A percentile compares a stretch with the other conserved stretches of the same genome.
Evolutionary conservation across 2,113 vertebrate genomes (phyloP).

Genomic region (Cygnus buccinator): DNA sequence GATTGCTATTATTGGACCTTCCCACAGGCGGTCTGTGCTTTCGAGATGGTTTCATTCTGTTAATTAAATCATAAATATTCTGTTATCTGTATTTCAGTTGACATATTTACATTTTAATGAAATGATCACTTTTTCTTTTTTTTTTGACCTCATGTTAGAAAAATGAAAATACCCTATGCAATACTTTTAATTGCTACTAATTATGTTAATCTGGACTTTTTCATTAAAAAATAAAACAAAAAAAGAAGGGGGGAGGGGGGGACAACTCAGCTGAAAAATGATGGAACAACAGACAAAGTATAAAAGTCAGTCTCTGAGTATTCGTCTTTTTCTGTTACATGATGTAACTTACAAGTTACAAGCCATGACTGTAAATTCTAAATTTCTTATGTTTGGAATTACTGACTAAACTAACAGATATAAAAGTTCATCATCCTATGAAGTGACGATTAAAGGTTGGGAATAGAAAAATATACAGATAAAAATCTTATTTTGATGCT

Average conservation of each 20-base stretch:
- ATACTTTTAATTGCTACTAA: slow-evolving; percentile 21
- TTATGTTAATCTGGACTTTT: background rate
- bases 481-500: background rate
- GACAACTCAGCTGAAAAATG: background rate
- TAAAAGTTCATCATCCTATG: background rate
- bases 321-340: background rate
- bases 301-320: background rate
- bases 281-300: background rate
- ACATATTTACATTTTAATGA: slow-evolving; percentile 43
- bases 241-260: too few relatives aligned
- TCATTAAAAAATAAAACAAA: background rate
- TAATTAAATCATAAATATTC: slow-evolving; percentile 43
- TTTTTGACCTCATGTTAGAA: background rate
- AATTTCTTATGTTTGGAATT: background rate
- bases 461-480: background rate
- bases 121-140: background rate
- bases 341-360: background rate
- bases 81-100: slow-evolving; percentile 5
- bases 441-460: background rate
- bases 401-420: background rate
- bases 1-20: background rate
- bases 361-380: background rate
- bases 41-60: background rate
- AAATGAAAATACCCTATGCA: background rate
- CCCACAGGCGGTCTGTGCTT: background rate